Percentiles rank a stretch among this genome's conserved stretches.
Conservation (phyloP, 2,113 vertebrate species). For the Paraplagusia blochii region DNA sequence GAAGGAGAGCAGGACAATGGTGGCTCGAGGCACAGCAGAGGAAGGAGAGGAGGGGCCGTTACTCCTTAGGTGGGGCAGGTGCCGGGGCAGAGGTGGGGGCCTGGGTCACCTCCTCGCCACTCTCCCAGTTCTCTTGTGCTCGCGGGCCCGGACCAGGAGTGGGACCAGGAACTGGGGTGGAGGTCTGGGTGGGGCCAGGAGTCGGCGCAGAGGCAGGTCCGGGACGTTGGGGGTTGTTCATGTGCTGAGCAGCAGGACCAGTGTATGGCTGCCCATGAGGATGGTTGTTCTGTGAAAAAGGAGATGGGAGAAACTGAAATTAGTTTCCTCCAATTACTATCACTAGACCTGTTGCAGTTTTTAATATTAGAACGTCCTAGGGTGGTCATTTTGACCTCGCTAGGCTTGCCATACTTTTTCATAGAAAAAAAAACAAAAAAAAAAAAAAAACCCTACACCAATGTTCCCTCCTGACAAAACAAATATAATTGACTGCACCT, state of each 20-base stretch:
- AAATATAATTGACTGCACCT: too few species aligned
- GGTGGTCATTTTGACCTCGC: too few species aligned
- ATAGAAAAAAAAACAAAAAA: too few species aligned
- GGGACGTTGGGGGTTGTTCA: conserved; percentile 97
- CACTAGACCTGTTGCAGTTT: too few species aligned
- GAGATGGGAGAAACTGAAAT: too few species aligned
- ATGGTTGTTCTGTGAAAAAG: conserved; percentile 87
- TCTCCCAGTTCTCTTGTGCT: conserved; percentile 99
- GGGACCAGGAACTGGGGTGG: conserved; percentile 35
- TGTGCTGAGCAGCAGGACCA: conserved; percentile 97
- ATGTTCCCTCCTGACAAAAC: too few species aligned
- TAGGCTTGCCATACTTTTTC: too few species aligned
- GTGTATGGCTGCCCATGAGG: conserved; percentile 98
- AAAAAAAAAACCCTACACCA: too few species aligned
- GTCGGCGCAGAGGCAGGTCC: conserved; percentile 76
- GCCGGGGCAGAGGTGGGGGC: conserved; percentile 71
- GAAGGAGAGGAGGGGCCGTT: conserved; percentile 70
- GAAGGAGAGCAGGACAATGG: conserved; percentile 70
- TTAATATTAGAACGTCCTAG: too few species aligned
- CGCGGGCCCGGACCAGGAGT: conserved; percentile 81
- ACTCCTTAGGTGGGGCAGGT: conserved; percentile 90
- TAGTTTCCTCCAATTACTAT: too few species aligned
- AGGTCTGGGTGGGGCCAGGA: conserved; percentile 52
- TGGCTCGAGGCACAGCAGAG: conserved; percentile 75
- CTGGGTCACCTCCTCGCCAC: conserved; percentile 90